Percentiles rank a stretch among this genome's conserved stretches.
These are phyloP conservation scores for Phymatocera aterrima DNA, from an alignment of 2,888 invertebrate genomes.

Conservation along the genomic window DNA sequence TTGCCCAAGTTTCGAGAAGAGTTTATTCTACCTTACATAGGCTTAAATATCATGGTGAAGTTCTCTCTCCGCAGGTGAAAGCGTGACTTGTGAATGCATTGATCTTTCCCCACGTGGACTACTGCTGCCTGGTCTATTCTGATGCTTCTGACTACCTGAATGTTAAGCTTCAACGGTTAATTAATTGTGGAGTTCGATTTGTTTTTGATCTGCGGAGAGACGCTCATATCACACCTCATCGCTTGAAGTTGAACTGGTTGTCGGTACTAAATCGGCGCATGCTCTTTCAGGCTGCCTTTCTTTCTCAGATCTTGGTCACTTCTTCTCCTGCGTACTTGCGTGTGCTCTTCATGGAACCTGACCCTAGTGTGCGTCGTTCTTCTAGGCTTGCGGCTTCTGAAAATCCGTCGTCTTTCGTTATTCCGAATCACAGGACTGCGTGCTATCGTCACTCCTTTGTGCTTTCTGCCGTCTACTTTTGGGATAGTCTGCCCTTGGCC, in stretches of 20 bases:
- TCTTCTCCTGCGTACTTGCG: background rate
- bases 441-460: slow-evolving; percentile 22
- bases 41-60: background rate
- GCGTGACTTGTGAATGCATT: background rate
- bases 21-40: background rate
- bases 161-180: background rate
- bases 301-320: background rate
- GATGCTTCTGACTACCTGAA: background rate
- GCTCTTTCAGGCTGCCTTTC: background rate
- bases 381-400: background rate
- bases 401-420: background rate
- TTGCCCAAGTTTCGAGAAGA: background rate
- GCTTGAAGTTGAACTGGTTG: background rate
- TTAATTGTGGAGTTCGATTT: background rate
- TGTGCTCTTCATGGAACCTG: background rate
- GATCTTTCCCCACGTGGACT: background rate
- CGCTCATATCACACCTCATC: background rate
- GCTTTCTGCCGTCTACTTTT: slow-evolving; percentile 11
- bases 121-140: background rate
- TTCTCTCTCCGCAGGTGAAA: background rate
- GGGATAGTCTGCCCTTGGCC: slow-evolving; percentile 29
- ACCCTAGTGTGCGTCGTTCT: background rate
- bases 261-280: background rate
- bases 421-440: slow-evolving; percentile 9
- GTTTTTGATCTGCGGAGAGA: background rate